Base-by-base conservation (phyloP, 2,113 vertebrate genomes). In the Brachyhypopomus occidentalis region DNA sequence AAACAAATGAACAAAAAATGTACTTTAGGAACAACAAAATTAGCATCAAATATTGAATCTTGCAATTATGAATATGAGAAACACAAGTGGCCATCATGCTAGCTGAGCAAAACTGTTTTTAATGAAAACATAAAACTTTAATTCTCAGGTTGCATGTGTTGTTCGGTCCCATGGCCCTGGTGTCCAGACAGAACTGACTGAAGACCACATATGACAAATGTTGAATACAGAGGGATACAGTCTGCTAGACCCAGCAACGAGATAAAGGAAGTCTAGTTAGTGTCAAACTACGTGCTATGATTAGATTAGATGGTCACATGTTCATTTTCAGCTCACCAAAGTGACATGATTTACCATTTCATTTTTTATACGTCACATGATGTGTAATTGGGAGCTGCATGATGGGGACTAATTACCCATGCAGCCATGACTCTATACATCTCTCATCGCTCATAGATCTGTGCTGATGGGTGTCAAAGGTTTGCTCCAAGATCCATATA, bases 361-460 rank as follows among this genome's bases (percentile, higher is more conserved):
- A 30, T 30, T 30, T 17, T 20, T 48, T 72, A 67, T 9, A 20
- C 19, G 23, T 45, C 38, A 72, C 62, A 80, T 72, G 38, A 12
- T 45, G 19, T 45, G 64, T 22, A 71, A 36, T 6, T 7, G 4
- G 20, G 23, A 48, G 20, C 69, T 16, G 56, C 70, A 62, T 74
- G 34, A 23, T 66, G 38, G 59, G 9, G 4, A 20, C 16, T 67
- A 69, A 45, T 75, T 58, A 75, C 45, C 62, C 25, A 14, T 75
- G 27, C 20, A 30, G 22, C 52, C 56, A 69, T 6, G 7, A 22
- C 62, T 59, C 56, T 75, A n/a, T n/a, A 27, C 41, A 38, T n/a
- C 78, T 62, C 34, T 72, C n/a, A 72, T 75, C 62, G 12, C 70
- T 80, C 58, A 55, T 48, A 66, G 41, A 74, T 66, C 56, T 80